A percentile compares a stretch with the other conserved stretches of the same genome.
phyloP scores from a whole-genome alignment of 2,113 vertebrate species.

The Carollia perspicillata region DNA sequence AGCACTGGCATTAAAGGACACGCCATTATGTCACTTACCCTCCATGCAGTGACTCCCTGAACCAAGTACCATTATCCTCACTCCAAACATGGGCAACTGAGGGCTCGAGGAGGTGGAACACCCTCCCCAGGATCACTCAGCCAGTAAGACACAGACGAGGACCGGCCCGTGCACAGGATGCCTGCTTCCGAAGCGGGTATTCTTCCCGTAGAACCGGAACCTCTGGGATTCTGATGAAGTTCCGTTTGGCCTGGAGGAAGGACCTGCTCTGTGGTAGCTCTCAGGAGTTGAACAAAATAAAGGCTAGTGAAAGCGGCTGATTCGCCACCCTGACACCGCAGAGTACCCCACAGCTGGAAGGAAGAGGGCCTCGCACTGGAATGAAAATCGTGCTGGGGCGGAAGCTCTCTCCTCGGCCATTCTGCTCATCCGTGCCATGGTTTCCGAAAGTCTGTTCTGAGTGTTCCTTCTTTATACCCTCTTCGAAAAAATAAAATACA shows the following conservation, averaged over 20 bases:
- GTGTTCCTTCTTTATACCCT: background rate
- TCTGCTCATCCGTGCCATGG: background rate
- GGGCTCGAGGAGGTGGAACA: background rate
- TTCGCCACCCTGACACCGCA: background rate
- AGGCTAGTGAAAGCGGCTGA: conserved; percentile 21
- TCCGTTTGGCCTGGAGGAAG: conserved; percentile 6
- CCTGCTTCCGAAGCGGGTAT: background rate
- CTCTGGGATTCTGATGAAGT: conserved; percentile 39
- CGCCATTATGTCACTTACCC: background rate
- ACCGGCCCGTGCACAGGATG: background rate
- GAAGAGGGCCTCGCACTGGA: background rate
- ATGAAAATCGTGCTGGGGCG: background rate
- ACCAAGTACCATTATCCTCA: background rate
- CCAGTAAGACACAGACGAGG: background rate
- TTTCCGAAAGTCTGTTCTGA: background rate
- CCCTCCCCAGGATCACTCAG: background rate
- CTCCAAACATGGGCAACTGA: background rate
- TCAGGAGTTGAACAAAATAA: background rate
- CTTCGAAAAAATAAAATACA: background rate
- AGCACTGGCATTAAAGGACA: background rate
- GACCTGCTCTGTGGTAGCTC: background rate
- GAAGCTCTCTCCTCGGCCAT: background rate
- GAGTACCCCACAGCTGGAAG: background rate
- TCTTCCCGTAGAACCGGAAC: conserved; percentile 31
- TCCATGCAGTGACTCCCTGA: background rate